These are phyloP conservation scores for Tiphia femorata DNA, from an alignment of 2,888 invertebrate genomes.

Conservation along the genomic window DNA sequence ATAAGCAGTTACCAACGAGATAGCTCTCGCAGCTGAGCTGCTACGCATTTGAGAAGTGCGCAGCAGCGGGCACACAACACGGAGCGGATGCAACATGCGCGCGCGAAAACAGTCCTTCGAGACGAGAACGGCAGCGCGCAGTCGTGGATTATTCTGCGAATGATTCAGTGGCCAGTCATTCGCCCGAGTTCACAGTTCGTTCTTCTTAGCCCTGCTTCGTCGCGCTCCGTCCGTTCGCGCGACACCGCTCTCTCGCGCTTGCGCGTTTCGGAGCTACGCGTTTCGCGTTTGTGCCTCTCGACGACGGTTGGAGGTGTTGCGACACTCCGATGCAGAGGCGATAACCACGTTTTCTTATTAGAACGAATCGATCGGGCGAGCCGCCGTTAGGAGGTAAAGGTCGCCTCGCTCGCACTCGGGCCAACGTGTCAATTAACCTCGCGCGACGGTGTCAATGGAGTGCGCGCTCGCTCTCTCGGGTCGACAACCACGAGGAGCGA, in stretches of 20 bases:
- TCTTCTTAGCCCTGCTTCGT: no score
- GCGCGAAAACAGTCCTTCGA: not conserved
- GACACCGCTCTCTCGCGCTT: not conserved
- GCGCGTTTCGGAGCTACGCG: no score
- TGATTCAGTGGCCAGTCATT: constrained; percentile 44
- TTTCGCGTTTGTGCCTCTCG: no score
- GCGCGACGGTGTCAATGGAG: not conserved
- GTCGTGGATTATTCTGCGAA: constrained; percentile 29
- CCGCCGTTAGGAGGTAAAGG: not conserved
- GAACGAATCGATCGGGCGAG: constrained; percentile 3
- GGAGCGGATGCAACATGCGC: not conserved
- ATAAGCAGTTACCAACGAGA: no score
- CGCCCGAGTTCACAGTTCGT: constrained; percentile 31
- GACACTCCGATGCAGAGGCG: not conserved
- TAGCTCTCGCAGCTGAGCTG: no score
- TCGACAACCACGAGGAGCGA: not conserved
- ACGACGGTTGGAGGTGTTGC: not conserved
- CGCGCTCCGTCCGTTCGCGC: no score
- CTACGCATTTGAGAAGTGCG: no score
- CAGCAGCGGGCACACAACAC: no score
- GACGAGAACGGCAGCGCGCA: constrained; percentile 15
- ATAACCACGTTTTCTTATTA: constrained; percentile 17
- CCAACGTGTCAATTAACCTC: constrained; percentile 1
- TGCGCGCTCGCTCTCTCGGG: not conserved
- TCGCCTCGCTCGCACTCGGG: not conserved